phyloP scores from a whole-genome alignment of 2,113 vertebrate genomes.

The Galeopterus variegatus region DNA sequence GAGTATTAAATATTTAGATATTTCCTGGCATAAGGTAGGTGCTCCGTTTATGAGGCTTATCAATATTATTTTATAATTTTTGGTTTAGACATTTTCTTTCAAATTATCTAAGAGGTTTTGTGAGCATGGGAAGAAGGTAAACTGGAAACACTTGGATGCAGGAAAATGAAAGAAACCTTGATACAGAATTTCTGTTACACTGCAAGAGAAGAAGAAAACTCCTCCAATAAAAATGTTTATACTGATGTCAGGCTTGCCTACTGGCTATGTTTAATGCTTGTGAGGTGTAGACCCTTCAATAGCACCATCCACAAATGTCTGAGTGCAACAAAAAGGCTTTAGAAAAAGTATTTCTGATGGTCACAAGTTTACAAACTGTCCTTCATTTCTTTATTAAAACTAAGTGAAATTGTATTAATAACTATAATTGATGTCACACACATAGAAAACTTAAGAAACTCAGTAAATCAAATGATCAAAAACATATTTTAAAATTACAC shows the following conservation, averaged over 20 bases:
- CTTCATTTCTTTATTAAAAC: constrained; percentile 52
- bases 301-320: background rate
- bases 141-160: background rate
- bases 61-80: background rate
- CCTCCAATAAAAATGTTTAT: background rate
- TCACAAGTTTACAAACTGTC: background rate
- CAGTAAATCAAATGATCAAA: background rate
- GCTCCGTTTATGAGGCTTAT: background rate
- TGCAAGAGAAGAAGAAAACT: background rate
- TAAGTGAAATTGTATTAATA: background rate
- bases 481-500: constrained; percentile 26
- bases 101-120: background rate
- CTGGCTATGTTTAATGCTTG: background rate
- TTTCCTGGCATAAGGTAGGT: background rate
- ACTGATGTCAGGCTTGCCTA: background rate
- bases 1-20: background rate
- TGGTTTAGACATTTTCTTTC: constrained; percentile 28
- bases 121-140: background rate
- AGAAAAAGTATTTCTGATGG: constrained; percentile 30
- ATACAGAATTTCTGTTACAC: background rate
- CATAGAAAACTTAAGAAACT: background rate
- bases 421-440: background rate
- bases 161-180: background rate
- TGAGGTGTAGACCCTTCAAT: background rate
- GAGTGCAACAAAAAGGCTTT: background rate